A percentile compares a stretch with the other conserved stretches of the same genome.
Evolutionary conservation across 53 echinoderm and acorn worm species (phyloP).

Genomic region (Apostichopus leukothele): DNA sequence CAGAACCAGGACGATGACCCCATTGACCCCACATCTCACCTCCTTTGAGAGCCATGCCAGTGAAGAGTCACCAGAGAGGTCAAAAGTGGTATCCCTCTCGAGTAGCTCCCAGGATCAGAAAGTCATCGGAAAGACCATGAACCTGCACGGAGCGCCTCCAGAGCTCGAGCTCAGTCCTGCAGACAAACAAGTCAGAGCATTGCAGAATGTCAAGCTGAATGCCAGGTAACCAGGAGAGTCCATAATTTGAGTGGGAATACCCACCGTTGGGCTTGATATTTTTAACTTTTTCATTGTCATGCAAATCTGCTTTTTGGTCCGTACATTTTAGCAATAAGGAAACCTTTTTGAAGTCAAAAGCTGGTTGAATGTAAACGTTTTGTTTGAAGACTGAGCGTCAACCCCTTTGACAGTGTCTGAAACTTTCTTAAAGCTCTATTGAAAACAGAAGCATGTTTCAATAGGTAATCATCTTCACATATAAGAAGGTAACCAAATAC

Average conservation of each 20-base stretch:
- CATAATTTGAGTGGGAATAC: not conserved
- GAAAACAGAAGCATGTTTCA: too few relatives aligned
- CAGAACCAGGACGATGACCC: conserved; percentile 68
- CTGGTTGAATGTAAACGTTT: too few relatives aligned
- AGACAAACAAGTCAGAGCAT: conserved; percentile 87
- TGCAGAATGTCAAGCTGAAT: conserved; percentile 71
- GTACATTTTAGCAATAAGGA: too few relatives aligned
- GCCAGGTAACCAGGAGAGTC: conserved; percentile 4
- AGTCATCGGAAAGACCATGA: not conserved
- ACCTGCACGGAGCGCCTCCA: not conserved
- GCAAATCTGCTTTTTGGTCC: too few relatives aligned
- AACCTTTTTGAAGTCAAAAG: too few relatives aligned
- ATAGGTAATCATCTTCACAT: too few relatives aligned
- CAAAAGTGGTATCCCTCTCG: not conserved
- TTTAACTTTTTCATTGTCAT: not conserved
- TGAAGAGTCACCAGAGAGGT: conserved; percentile 20
- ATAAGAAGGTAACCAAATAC: too few relatives aligned
- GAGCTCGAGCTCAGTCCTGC: conserved; percentile 57
- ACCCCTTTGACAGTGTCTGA: too few relatives aligned
- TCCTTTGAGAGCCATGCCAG: conserved; percentile 37
- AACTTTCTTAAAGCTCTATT: too few relatives aligned
- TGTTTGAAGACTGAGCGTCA: too few relatives aligned
- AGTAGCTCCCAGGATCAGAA: conserved; percentile 40
- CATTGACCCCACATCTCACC: conserved; percentile 52
- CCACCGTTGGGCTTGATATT: not conserved